Percentiles rank a stretch among this genome's conserved stretches.
phyloP scores from a whole-genome alignment of 2,797 vertebrate genomes.

The Acanthopagrus latus region DNA sequence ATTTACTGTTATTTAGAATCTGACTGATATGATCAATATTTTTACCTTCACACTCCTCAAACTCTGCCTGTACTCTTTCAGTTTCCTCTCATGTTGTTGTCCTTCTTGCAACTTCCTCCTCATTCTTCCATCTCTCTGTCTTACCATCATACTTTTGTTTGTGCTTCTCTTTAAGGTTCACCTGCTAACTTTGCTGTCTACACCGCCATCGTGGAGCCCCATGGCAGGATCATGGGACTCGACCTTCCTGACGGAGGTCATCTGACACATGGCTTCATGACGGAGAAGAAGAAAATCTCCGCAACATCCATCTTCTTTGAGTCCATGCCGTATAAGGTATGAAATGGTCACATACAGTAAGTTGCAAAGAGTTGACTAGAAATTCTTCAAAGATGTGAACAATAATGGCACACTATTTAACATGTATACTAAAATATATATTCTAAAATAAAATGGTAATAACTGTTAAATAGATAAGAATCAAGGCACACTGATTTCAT shows the following conservation, averaged over 20 bases:
- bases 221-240: constrained; percentile 98
- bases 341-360: background rate
- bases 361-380: background rate
- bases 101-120: background rate
- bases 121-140: rapidly evolving
- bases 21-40: background rate
- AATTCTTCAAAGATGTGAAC: background rate
- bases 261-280: constrained; percentile 98
- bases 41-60: background rate
- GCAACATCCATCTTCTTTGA: constrained; percentile 98
- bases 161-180: constrained; percentile 85
- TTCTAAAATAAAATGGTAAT: background rate
- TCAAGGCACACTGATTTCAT: background rate
- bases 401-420: background rate
- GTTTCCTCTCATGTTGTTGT: background rate
- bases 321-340: constrained; percentile 99
- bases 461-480: background rate
- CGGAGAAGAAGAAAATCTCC: constrained; percentile 97
- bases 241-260: constrained; percentile 98
- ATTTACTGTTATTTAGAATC: background rate
- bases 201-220: constrained; percentile 94
- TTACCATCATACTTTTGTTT: background rate
- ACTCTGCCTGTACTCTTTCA: background rate
- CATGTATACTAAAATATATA: background rate
- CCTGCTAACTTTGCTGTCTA: constrained; percentile 97